Percentiles rank a stretch among this genome's conserved stretches.
Conservation (phyloP, 2,113 vertebrate species). For the Arenaria interpres region DNA sequence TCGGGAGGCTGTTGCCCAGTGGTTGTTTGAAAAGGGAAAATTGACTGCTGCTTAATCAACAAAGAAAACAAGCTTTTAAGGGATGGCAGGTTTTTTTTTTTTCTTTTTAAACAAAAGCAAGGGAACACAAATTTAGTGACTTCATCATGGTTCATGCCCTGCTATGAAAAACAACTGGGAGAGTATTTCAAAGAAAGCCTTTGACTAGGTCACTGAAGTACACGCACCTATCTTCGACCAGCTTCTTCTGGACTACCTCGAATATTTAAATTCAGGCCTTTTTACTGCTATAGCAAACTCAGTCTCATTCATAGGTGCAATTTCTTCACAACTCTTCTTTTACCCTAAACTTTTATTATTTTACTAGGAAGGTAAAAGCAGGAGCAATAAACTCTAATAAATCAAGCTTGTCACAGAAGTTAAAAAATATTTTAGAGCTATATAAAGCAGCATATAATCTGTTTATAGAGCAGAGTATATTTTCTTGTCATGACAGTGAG, state of each 20-base stretch:
- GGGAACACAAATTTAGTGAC: conserved; percentile 2
- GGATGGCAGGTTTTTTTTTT: conserved; percentile 13
- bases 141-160: conserved; percentile 45
- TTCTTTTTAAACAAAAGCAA: conserved; percentile 36
- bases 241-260: fast-evolving
- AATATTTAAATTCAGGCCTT: neutral
- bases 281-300: neutral
- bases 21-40: conserved; percentile 65
- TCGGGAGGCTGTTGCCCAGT: conserved; percentile 26
- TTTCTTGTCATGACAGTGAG: conserved; percentile 4
- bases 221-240: neutral
- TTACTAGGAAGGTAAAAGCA: conserved; percentile 4
- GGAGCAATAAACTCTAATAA: conserved; percentile 12
- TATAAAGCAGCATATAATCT: conserved; percentile 34
- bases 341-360: conserved; percentile 8
- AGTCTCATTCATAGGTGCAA: neutral
- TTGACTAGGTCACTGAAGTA: neutral
- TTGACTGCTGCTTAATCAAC: conserved; percentile 66
- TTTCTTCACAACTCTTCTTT: neutral
- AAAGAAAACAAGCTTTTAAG: conserved; percentile 66
- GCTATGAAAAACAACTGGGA: conserved; percentile 37
- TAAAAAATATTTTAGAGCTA: conserved; percentile 36
- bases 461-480: conserved; percentile 30
- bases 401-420: conserved; percentile 24
- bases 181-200: conserved; percentile 20